Evolutionary conservation across 2,888 invertebrate genomes (phyloP).

Genomic region (Ecdyonurus torrentis): DNA sequence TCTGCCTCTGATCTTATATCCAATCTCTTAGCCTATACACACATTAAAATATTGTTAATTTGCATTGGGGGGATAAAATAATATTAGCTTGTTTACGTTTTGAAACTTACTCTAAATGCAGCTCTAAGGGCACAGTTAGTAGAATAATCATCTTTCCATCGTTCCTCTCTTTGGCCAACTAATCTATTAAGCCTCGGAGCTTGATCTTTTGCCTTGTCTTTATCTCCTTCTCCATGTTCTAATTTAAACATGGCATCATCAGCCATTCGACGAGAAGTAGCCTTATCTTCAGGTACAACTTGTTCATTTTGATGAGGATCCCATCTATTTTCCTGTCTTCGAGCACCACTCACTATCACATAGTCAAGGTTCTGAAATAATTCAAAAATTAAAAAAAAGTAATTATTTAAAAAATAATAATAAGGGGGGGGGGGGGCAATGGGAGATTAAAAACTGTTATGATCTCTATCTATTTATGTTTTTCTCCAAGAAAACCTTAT

Average conservation of each 20-base stretch:
- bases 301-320: conserved; percentile 94
- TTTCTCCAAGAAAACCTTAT: no score
- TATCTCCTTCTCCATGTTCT: conserved; percentile 79
- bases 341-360: conserved; percentile 83
- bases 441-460: no score
- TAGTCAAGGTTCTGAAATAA: conserved; percentile 93
- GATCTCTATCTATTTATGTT: no score
- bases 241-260: conserved; percentile 97
- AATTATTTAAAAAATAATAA: no score
- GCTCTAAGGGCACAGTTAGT: conserved; percentile 74
- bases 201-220: conserved; percentile 45
- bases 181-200: conserved; percentile 58
- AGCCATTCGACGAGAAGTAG: conserved; percentile 71
- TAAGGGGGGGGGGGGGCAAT: no score
- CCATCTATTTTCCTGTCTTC: conserved; percentile 95
- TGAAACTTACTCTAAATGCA: conserved; percentile 57
- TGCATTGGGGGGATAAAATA: no score
- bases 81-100: no score
- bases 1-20: conserved; percentile 50
- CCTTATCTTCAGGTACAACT: conserved; percentile 80
- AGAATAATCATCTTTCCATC: conserved; percentile 85
- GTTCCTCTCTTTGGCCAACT: conserved; percentile 57
- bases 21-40: conserved; percentile 47
- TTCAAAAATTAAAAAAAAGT: no score
- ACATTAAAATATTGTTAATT: no score